A percentile compares a stretch with the other conserved stretches of the same genome.
Conservation (phyloP, 2,113 vertebrate species). For the Procapra przewalskii region DNA sequence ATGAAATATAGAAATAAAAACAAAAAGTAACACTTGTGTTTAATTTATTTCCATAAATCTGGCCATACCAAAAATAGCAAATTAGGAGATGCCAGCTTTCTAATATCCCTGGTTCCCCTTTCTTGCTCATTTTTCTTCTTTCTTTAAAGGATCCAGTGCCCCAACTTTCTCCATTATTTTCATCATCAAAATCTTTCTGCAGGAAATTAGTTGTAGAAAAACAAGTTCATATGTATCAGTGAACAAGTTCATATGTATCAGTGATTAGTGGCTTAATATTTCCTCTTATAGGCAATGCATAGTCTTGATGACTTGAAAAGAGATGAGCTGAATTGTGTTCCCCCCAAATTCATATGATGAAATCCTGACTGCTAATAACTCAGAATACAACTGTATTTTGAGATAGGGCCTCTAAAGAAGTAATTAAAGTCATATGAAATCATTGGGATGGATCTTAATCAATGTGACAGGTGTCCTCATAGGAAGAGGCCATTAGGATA, state of each 20-base stretch:
- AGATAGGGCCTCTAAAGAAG: background rate
- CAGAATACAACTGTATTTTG: background rate
- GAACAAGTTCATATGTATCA: background rate
- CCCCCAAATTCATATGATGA: background rate
- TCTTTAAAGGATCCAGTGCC: background rate
- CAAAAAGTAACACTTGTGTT: background rate
- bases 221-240: background rate
- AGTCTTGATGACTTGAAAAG: background rate
- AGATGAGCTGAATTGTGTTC: background rate
- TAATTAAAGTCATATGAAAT: background rate
- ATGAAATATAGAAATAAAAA: background rate
- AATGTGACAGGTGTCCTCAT: background rate
- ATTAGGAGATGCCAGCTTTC: background rate
- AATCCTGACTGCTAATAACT: background rate
- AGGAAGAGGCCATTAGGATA: background rate
- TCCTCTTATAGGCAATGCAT: background rate
- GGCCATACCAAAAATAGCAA: background rate
- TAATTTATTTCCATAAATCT: constrained; percentile 19
- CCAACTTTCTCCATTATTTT: background rate
- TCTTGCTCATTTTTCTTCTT: background rate
- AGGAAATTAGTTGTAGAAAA: background rate
- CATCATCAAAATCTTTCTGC: background rate
- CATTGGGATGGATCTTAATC: background rate
- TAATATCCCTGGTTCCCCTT: no score
- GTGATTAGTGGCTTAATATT: background rate